These are phyloP conservation scores for Aegotheles bennettii DNA, from an alignment of 2,113 vertebrate genomes.

Conservation along the genomic window DNA sequence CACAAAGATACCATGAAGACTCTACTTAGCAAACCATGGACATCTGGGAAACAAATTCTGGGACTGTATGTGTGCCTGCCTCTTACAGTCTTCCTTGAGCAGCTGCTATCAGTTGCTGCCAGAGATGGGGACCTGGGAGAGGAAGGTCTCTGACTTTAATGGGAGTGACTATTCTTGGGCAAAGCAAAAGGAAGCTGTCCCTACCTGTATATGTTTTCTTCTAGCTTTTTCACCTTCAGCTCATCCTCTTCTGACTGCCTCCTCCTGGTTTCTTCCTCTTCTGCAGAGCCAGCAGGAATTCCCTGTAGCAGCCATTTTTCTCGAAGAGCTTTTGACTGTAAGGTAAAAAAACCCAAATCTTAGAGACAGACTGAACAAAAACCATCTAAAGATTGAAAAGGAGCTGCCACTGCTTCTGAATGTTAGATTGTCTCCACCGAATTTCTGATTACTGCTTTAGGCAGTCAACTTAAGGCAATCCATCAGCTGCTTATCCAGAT, in stretches of 20 bases:
- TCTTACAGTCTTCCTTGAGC: background rate
- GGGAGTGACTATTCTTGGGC: background rate
- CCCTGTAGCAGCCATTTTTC: constrained; percentile 98
- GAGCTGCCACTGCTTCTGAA: background rate
- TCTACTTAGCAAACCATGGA: background rate
- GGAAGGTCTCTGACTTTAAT: background rate
- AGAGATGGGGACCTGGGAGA: background rate
- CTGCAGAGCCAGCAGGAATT: constrained; percentile 76
- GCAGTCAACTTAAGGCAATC: background rate
- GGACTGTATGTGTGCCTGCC: background rate
- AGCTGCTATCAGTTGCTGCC: background rate
- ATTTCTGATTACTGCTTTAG: background rate
- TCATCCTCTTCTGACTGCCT: constrained; percentile 92
- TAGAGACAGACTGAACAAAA: background rate
- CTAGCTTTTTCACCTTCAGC: constrained; percentile 85
- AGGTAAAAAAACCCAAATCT: background rate
- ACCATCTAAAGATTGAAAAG: background rate
- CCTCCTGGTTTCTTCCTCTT: constrained; percentile 85
- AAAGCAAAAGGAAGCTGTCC: background rate
- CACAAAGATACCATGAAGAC: background rate
- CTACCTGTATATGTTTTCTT: constrained; percentile 90
- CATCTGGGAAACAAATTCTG: background rate
- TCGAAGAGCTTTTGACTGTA: constrained; percentile 93
- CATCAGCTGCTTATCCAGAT: background rate
- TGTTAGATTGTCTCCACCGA: background rate